These are phyloP conservation scores for Chionomys nivalis DNA, from an alignment of 2,113 vertebrate species.

Conservation along the genomic window DNA sequence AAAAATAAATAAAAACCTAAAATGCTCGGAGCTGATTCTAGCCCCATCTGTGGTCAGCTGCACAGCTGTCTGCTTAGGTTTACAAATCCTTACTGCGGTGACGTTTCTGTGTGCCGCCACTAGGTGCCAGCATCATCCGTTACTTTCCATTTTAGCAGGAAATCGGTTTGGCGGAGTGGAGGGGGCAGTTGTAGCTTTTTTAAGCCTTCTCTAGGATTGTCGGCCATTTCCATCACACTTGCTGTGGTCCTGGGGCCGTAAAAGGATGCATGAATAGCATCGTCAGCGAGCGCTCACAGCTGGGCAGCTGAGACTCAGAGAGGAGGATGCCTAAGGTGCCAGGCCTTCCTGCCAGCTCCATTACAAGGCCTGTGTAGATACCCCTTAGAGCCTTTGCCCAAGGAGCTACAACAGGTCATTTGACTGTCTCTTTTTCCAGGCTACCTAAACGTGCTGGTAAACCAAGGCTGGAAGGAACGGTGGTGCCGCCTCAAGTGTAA, in stretches of 20 bases:
- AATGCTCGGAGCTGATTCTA: not conserved
- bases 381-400: not conserved
- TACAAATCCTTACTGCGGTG: not conserved
- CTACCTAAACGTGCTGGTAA: slow-evolving; percentile 92
- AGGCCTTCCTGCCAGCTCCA: not conserved
- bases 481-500: slow-evolving; percentile 93
- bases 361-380: not conserved
- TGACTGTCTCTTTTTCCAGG: slow-evolving; percentile 82
- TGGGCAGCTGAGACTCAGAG: not conserved
- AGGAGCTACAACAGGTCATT: not conserved
- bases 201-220: not conserved
- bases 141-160: not conserved
- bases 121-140: slow-evolving; percentile 59
- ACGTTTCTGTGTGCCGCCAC: slow-evolving; percentile 19
- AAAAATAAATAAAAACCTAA: not conserved
- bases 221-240: not conserved
- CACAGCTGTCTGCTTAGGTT: not conserved
- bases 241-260: not conserved
- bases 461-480: slow-evolving; percentile 95
- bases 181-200: not conserved
- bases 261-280: no score
- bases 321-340: not conserved
- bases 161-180: not conserved
- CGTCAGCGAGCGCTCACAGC: not conserved
- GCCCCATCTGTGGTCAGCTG: not conserved